Base-by-base conservation (phyloP, 2,888 invertebrate species). In the Callosobruchus maculatus region DNA sequence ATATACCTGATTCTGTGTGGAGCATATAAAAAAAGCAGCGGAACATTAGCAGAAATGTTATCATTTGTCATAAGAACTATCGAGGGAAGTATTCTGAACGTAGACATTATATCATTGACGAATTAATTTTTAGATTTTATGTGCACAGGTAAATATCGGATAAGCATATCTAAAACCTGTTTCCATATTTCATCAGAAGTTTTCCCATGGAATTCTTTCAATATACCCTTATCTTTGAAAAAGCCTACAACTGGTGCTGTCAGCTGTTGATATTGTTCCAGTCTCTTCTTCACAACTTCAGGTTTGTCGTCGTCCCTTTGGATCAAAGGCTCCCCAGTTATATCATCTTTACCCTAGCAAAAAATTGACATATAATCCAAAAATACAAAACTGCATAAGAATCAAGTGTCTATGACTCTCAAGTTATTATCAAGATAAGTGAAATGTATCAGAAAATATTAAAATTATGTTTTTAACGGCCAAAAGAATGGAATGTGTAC, bases 101-200 rank as follows among this genome's bases (percentile, higher is more conserved):
- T 49, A 7, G 18, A 1, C 13, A 49, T 5, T 13, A 49, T 1
- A 49, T 49, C 49, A 1, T 18, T 18, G 13, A 1, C 13, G 13
- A 49, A 49, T 49, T 13, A 49, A 18, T 68, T 68, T 26, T 70
- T 9, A 71, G 66, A 22, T 21, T 21, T 20, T 4, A 71, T 71
- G 3, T 71, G 20, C 18, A 71, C 21, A 9, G 71, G 71, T 20
- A 71, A 67, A 26, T 71, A 71, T 21, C 21, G 22, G 13, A 26
- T 68, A 18, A 91, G 78, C 79, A 84, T 90, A 78, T 89, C 85
- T 75, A 90, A 88, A 21, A 98, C 93, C 81, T 93, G 89, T 2
- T 97, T 97, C 97, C 97, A 98, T 84, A 98, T 96, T 88, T 96
- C 95, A 87, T 98, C 94, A 0, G 97, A 95, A 76, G 95, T 94